Base-by-base conservation (phyloP, 2,888 invertebrate species). In the Troglohyphantes excavatus region DNA sequence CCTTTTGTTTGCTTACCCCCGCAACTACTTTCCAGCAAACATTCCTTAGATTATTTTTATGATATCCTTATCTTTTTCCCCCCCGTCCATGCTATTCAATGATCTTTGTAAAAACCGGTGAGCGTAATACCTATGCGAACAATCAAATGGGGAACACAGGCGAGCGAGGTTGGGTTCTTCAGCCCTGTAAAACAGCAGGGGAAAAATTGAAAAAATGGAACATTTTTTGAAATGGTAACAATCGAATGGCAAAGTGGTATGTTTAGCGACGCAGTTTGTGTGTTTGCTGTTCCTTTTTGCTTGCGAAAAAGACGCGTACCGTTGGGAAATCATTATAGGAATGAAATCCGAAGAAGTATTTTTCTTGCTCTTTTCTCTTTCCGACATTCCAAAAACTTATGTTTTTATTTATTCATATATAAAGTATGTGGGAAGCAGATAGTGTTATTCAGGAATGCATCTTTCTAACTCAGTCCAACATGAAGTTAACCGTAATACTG, bases 41-140 rank as follows among this genome's bases (percentile, higher is more conserved):
- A 59, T 73, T 46, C 83, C 43, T 26, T 43, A 75, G 84, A 84
- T 84, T 84, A 84, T 84, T 84, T 84, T 84, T 84, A 84, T 84
- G 84, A 84, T 84, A 84, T 84, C 84, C 75, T 61, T 85, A 43
- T 76, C 68, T 78, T 84, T 73, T 72, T 73, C 39, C 26, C 53
- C 67, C 84, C 26, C 46, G 43, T 46, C 65, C 65, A 27, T 67
- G 21, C 73, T 43, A 75, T 75, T 84, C 75, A 75, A 75, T 76
- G 76, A 76, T 76, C 39, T 76, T 75, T 59, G 23, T 26, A 68
- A 29, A 67, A 33, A 65, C 61, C 70, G 70, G 53, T 23, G 27
- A 21, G 23, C 61, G 59, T 82, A 82, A 82, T 82, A 82, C 70
- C 68, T 84, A 84, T 75, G 21, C 65, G 39, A 63, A 84, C 75